Base-by-base conservation (phyloP, 2,888 invertebrate genomes). In the Hyles lineata region DNA sequence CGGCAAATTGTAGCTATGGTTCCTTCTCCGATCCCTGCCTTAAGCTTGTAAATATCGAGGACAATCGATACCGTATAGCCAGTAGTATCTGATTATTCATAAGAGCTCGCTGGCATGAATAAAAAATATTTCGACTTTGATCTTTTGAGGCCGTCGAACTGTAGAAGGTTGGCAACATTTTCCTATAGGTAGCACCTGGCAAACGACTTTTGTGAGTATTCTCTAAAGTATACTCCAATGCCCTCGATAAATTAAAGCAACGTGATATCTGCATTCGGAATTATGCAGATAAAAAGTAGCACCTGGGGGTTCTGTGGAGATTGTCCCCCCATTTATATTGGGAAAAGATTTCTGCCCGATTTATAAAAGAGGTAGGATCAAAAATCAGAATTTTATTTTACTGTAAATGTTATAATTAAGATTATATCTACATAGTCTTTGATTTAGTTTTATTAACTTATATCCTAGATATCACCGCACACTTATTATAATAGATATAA, bases 181-280 rank as follows among this genome's bases (percentile, higher is more conserved):
- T 17, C 43, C 43, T 43, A 43, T 55, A 55, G n/a, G n/a, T 55
- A n/a, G 7, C 55, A 43, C 35, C 35, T 35, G 15, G 43, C 29
- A 19, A 21, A 21, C 43, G n/a, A 35, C 62, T 19, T 35, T n/a
- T 35, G 35, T n/a, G 63, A 63, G 35, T 6, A 35, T 63, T 43
- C 43, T 29, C 29, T 32, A 21, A 21, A 35, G 63, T 43, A 15
- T 11, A 35, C 61, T 29, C 61, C 6, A 25, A 61, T 63, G 35
- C n/a, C 21, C 63, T 63, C 43, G 21, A 63, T 15, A 63, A 43
- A 63, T 63, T 63, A 35, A 6, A 63, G 63, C 21, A 2, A 63
- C 63, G 63, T 21, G 63, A 11, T 43, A 15, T 9, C 21, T 35
- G 43, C 21, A 63, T 35, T 35, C n/a, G 5, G 23, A 43, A n/a